phyloP scores from a whole-genome alignment of 2,888 invertebrate genomes.

The Slavum lentiscoides region DNA sequence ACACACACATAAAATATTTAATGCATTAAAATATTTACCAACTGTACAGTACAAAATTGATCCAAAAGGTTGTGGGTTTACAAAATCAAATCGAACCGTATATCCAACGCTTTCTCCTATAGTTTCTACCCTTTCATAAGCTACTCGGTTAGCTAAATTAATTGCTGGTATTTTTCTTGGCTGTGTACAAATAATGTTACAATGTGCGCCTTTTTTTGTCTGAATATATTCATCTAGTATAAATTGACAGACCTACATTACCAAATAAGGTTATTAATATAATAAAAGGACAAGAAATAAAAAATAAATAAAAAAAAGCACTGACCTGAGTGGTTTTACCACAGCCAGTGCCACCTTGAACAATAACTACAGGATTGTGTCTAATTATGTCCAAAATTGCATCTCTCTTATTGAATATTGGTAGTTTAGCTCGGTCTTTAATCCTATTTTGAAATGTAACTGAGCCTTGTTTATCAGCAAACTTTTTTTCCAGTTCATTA shows the following conservation, averaged over 20 bases:
- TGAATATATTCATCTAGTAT: conserved; percentile 90
- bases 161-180: conserved; percentile 95
- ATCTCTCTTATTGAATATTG: conserved; percentile 75
- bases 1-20: too few species aligned
- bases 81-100: conserved; percentile 92
- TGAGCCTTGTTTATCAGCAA: neutral
- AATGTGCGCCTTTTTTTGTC: conserved; percentile 86
- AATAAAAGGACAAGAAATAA: too few species aligned
- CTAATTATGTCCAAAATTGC: conserved; percentile 85
- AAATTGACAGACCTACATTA: conserved; percentile 84
- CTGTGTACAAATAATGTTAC: conserved; percentile 92
- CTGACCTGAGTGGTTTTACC: conserved; percentile 87
- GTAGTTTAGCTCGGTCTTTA: conserved; percentile 68
- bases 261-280: neutral
- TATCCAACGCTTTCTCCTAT: conserved; percentile 65
- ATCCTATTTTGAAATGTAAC: neutral
- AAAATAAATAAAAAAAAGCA: neutral
- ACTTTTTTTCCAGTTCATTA: neutral
- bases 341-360: conserved; percentile 94
- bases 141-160: conserved; percentile 92
- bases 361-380: conserved; percentile 88
- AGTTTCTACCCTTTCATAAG: conserved; percentile 83
- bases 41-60: conserved; percentile 94
- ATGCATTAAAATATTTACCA: conserved; percentile 61
- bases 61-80: conserved; percentile 89